Percentiles rank a stretch among this genome's conserved stretches.
Evolutionary conservation across 2,113 vertebrate species (phyloP).

Genomic region (Nerophis ophidion): DNA sequence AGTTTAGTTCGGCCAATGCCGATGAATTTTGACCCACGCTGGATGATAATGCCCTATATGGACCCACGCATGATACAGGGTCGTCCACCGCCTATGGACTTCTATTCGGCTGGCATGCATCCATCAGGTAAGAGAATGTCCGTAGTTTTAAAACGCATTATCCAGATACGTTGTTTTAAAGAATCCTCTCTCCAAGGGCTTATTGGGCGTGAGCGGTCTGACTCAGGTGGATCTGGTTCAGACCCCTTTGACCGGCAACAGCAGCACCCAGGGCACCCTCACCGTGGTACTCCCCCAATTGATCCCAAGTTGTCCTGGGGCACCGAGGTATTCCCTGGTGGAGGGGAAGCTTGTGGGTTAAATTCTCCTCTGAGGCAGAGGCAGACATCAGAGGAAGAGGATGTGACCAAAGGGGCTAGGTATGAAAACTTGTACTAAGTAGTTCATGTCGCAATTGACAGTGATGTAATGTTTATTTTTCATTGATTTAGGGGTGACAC

Average conservation of each 20-base stretch:
- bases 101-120: conserved; percentile 82
- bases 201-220: conserved; percentile 85
- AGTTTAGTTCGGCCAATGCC: conserved; percentile 82
- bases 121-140: conserved; percentile 74
- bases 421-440: conserved; percentile 36
- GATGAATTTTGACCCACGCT: conserved; percentile 90
- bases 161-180: neutral
- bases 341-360: conserved; percentile 67
- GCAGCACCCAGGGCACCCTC: conserved; percentile 70
- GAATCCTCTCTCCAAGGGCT: conserved; percentile 65
- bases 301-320: conserved; percentile 87
- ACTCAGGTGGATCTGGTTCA: conserved; percentile 87
- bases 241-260: conserved; percentile 84
- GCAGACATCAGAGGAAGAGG: conserved; percentile 73
- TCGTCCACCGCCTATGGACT: conserved; percentile 83
- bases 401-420: conserved; percentile 78
- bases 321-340: conserved; percentile 78
- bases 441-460: neutral
- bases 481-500: conserved; percentile 78
- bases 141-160: neutral
- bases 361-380: conserved; percentile 79
- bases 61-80: conserved; percentile 89
- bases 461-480: neutral
- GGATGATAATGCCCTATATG: conserved; percentile 94
- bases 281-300: conserved; percentile 85